Evolutionary conservation across 2,113 vertebrate species (phyloP).

Genomic region (Prunella fulvescens): DNA sequence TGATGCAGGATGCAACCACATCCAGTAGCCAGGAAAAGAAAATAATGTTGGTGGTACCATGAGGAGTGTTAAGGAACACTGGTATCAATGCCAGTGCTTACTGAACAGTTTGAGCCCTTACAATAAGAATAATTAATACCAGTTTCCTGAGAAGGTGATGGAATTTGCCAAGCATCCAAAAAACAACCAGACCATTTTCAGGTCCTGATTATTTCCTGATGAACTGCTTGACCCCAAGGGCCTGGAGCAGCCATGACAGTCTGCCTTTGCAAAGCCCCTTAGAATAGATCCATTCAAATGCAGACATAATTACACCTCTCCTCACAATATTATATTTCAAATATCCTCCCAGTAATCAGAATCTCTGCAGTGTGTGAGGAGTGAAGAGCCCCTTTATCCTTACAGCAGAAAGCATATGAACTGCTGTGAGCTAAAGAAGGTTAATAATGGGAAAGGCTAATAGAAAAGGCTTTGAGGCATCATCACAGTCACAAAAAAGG

Average conservation of each 20-base stretch:
- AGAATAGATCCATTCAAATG: slow-evolving; percentile 55
- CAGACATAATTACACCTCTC: slow-evolving; percentile 52
- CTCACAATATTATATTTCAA: slow-evolving; percentile 29
- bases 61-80: neutral
- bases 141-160: slow-evolving; percentile 10
- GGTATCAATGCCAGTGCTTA: neutral
- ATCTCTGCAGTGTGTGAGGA: slow-evolving; percentile 36
- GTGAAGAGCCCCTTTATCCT: slow-evolving; percentile 62
- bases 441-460: slow-evolving; percentile 46
- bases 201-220: slow-evolving; percentile 17
- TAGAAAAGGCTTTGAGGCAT: slow-evolving; percentile 50
- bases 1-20: neutral
- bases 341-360: slow-evolving; percentile 44
- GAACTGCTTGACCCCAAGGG: slow-evolving; percentile 14
- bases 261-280: slow-evolving; percentile 20
- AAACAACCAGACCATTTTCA: slow-evolving; percentile 22
- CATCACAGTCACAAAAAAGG: neutral
- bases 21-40: neutral
- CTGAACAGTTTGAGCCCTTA: neutral
- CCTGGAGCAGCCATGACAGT: neutral
- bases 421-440: neutral
- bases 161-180: slow-evolving; percentile 20
- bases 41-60: neutral
- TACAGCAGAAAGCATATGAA: slow-evolving; percentile 20
- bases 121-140: neutral